Percentiles rank a stretch among this genome's conserved stretches.
phyloP scores from a whole-genome alignment of 2,113 vertebrate species.

The Lethenteron reissneri region DNA sequence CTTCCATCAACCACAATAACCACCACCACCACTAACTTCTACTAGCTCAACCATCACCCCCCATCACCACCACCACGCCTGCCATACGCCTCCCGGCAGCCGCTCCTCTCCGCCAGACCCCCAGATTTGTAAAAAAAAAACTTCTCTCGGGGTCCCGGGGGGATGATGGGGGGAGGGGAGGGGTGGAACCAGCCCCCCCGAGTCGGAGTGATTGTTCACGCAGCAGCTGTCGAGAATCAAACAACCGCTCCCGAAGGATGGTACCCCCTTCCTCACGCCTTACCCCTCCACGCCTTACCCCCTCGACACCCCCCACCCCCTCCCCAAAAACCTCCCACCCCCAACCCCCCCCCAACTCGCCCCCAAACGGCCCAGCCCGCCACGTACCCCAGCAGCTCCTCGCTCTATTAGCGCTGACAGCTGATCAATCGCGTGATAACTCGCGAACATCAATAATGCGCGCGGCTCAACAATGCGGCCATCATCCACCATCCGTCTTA shows the following conservation, averaged over 20 bases:
- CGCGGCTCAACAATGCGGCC: constrained; percentile 99
- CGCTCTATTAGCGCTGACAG: constrained; percentile 98
- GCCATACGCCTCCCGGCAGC: neutral
- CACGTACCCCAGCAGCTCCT: constrained; percentile 44
- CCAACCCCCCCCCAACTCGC: constrained; percentile 32
- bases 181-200: too few species aligned
- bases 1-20: too few species aligned
- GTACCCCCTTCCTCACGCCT: neutral
- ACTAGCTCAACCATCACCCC: too few species aligned
- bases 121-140: constrained; percentile 1
- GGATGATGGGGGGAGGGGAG: neutral
- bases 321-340: neutral
- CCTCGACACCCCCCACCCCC: too few species aligned
- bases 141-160: neutral
- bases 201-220: neutral
- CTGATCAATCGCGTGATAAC: constrained; percentile 99
- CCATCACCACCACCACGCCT: too few species aligned
- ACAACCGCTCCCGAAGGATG: neutral
- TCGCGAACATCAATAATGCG: constrained; percentile 94
- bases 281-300: too few species aligned
- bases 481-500: constrained; percentile 99
- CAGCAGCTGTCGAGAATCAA: constrained; percentile 3
- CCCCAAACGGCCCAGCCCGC: constrained; percentile 89
- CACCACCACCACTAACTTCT: too few species aligned
- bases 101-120: neutral